Base-by-base conservation (phyloP, 1,140 invertebrate species). In the Micrasema longulum region DNA sequence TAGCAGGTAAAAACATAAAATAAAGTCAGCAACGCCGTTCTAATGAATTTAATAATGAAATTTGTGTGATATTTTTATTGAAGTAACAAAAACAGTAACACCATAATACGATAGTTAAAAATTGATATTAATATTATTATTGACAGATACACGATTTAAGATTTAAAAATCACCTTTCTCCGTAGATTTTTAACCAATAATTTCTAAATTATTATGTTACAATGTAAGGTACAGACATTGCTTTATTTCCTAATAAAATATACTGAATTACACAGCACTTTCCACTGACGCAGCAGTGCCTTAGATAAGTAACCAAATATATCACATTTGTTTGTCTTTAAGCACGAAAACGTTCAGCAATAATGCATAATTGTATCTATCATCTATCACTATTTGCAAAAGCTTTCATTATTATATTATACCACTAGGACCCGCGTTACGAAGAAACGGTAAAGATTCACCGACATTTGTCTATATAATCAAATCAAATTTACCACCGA, bases 221-320 rank as follows among this genome's bases (percentile, higher is more conserved):
- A 57, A 36, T 57, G 6, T 36, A 57, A 57, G 53, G 26, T 57
- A 38, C 53, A 35, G 31, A 57, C 53, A 57, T 57, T 57, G 53
- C 53, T 57, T 57, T 57, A 31, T 57, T n/a, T 14, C 31, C 16
- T 57, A 57, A 57, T 57, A 2, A 57, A 57, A 57, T 57, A 57
- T 36, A 57, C 53, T 55, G 12, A 35, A 11, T 57, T 57, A 57
- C 20, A 47, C 22, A 63, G 60, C 60, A 63, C 60, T 63, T 41
- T 41, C 20, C 60, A 43, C 43, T 60, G 60, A 63, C 18, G 60
- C 60, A 45, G 60, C 60, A 63, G 60, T 63, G 60, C 60, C 60
- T 36, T 63, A 63, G 60, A 63, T 43, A 63, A 63, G 38, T 63
- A 63, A 63, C 43, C 38, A 57, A 53, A 12, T 36, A 31, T 16